Base-by-base conservation (phyloP, 2,113 vertebrate genomes). In the Datnioides undecimradiatus region DNA sequence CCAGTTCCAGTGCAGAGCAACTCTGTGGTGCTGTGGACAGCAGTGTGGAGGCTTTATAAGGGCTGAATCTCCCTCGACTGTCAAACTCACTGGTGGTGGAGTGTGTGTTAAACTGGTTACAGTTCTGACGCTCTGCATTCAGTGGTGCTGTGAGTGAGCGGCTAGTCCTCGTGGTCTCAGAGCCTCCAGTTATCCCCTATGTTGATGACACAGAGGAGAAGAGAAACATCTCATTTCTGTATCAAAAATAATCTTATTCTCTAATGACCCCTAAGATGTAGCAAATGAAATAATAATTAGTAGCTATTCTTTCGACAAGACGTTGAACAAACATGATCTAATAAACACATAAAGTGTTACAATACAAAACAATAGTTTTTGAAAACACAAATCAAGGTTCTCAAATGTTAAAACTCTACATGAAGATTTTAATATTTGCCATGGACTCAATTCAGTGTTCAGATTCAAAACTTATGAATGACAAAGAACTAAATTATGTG, bases 141-240 rank as follows among this genome's bases (percentile, higher is more conserved):
- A 74, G 54, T 9, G 86, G 73, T 0, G 34, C 73, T 55, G 60
- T 52, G 29, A 83, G 52, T 19, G 83, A 58, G 70, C 29, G 48
- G 75, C 66, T 67, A 54, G 79, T 77, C 76, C 82, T 88, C 10
- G 21, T 64, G 59, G 48, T 63, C 36, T 70, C 80, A 40, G 83
- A 72, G 66, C 77, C 73, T 83, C 36, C 72, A 40, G 60, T 12
- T 43, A 33, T 48, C 38, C 25, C 90, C 94, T 95, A 5, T 43
- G 71, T 81, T 77, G 19, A 75, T 8, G 46, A 70, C 36, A 82
- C 16, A 85, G 13, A 36, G 27, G 23, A 81, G 11, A 67, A 38
- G 31, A 36, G 29, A 64, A 64, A n/a, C n/a, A n/a, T n/a, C n/a
- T n/a, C 5, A 64, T 27, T 43, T 13, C 41, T 76, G 11, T 55